Percentiles rank a stretch among this genome's conserved stretches.
Conservation (phyloP, 2,113 vertebrate genomes). For the Raja brachyura region DNA sequence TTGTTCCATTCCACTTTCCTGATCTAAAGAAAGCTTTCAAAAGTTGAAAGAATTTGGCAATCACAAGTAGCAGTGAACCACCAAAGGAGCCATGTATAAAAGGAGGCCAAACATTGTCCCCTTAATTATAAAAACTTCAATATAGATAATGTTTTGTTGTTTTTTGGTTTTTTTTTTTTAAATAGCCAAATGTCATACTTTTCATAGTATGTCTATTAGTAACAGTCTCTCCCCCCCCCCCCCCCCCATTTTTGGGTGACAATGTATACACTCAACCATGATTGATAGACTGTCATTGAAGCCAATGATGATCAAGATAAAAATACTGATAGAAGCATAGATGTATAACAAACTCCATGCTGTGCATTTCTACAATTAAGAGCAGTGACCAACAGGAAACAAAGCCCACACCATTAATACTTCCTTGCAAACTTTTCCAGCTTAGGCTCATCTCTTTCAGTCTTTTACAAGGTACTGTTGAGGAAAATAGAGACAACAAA, state of each 20-base stretch:
- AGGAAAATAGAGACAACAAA: background rate
- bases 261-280: background rate
- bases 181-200: background rate
- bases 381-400: background rate
- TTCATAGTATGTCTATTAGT: background rate
- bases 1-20: background rate
- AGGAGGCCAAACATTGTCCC: background rate
- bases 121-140: background rate
- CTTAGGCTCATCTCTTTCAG: background rate
- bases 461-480: too few species aligned
- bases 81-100: background rate
- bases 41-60: background rate
- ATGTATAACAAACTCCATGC: background rate
- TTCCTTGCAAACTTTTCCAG: background rate
- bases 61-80: background rate
- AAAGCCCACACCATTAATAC: background rate
- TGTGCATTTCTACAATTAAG: background rate
- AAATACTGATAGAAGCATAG: conserved; percentile 8
- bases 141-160: background rate
- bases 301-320: background rate
- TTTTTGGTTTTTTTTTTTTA: too few species aligned
- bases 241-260: background rate
- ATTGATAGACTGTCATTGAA: background rate
- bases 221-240: too few species aligned
- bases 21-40: too few species aligned